phyloP scores from a whole-genome alignment of 2,113 vertebrate genomes.

The Girardinichthys multiradiatus region DNA sequence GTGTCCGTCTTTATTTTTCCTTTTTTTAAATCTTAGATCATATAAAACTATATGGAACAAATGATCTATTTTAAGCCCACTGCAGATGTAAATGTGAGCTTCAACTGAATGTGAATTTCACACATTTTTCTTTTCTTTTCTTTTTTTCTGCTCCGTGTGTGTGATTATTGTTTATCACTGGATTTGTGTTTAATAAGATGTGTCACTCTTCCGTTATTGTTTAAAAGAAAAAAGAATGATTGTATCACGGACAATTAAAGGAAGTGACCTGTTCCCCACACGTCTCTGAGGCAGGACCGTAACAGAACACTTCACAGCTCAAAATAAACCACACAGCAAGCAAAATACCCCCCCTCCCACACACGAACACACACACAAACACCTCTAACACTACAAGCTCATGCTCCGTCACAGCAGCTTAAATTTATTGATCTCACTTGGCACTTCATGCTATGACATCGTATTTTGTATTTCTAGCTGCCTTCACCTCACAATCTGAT shows the following conservation, averaged over 20 bases:
- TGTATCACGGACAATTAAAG: conserved; percentile 73
- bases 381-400: conserved; percentile 1
- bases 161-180: conserved; percentile 73
- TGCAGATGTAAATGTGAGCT: conserved; percentile 4
- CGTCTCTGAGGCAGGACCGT: conserved; percentile 51
- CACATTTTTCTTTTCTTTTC: conserved; percentile 32
- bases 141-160: conserved; percentile 34
- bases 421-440: conserved; percentile 40
- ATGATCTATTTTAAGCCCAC: conserved; percentile 31
- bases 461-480: conserved; percentile 23
- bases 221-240: conserved; percentile 61
- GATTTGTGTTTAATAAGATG: conserved; percentile 48
- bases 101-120: conserved; percentile 24
- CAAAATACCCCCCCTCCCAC: conserved; percentile 3
- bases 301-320: conserved; percentile 23
- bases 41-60: conserved; percentile 48
- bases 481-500: conserved; percentile 27
- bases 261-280: conserved; percentile 51
- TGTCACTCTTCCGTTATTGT: conserved; percentile 58
- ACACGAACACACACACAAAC: not conserved
- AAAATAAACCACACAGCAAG: conserved; percentile 36
- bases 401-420: conserved; percentile 7
- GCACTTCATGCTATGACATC: conserved; percentile 51
- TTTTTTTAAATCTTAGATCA: conserved; percentile 45
- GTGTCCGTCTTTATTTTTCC: not conserved